These are phyloP conservation scores for Muscicapa striata DNA, from an alignment of 2,797 vertebrate genomes.

Conservation along the genomic window DNA sequence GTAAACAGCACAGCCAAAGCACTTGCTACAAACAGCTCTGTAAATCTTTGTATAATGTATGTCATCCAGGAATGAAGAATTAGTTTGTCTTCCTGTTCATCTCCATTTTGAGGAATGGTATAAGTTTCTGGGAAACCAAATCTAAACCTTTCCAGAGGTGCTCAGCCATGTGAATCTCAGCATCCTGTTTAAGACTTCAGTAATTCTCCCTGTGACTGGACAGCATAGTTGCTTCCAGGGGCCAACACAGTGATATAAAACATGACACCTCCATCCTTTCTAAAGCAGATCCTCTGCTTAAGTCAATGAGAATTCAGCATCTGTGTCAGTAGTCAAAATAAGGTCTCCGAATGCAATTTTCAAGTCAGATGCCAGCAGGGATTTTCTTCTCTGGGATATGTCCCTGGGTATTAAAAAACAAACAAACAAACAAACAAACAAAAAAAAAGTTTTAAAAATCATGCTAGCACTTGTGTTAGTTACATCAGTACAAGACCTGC, in stretches of 20 bases:
- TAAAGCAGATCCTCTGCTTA: not conserved
- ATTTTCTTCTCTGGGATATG: not conserved
- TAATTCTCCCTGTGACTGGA: not conserved
- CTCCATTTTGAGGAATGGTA: not conserved
- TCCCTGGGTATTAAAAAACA: not conserved
- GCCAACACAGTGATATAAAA: not conserved
- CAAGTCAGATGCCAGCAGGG: not conserved
- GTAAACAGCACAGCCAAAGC: constrained; percentile 18
- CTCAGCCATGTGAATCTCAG: not conserved
- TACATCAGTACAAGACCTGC: not conserved
- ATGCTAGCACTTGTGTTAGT: not conserved
- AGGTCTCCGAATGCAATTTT: not conserved
- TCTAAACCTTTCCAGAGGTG: not conserved
- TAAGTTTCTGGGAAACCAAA: not conserved
- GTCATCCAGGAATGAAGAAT: not conserved
- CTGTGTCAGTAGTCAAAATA: not conserved
- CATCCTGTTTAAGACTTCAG: not conserved
- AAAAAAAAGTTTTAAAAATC: not conserved
- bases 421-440: not conserved
- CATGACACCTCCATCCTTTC: not conserved
- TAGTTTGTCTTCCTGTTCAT: not conserved
- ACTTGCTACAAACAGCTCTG: not conserved
- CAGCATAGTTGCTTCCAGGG: not conserved
- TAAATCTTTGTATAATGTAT: constrained; percentile 1
- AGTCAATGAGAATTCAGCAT: not conserved